Evolutionary conservation across 35 echinoderm and acorn worm species (phyloP).

Genomic region (Chiridota heheva): DNA sequence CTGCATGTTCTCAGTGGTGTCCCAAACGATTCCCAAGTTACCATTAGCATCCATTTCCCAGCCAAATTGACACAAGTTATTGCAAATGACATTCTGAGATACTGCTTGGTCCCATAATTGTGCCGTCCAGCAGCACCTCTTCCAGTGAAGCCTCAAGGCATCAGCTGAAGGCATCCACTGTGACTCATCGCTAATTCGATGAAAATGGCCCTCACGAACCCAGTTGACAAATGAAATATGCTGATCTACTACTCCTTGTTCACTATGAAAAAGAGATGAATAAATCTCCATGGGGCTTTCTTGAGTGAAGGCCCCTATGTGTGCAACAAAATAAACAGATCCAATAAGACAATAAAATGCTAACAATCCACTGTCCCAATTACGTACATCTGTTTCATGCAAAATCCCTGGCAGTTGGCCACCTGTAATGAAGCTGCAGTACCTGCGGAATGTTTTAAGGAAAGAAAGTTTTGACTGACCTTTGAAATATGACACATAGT

Average conservation of each 20-base stretch:
- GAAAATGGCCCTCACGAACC: constrained; percentile 2
- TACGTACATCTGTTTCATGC: background rate
- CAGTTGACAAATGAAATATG: constrained; percentile 12
- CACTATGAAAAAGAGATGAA: background rate
- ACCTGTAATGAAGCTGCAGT: constrained; percentile 42
- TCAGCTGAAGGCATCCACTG: constrained; percentile 6
- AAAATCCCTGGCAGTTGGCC: background rate
- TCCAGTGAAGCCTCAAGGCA: background rate
- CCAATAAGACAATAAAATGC: constrained; percentile 67
- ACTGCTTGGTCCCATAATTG: no score
- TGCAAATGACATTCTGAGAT: no score
- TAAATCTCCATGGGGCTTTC: constrained; percentile 57
- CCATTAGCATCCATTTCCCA: no score
- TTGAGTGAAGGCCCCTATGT: constrained; percentile 29
- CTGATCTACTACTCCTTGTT: constrained; percentile 7
- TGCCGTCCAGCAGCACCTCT: constrained; percentile 7
- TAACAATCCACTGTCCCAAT: constrained; percentile 41
- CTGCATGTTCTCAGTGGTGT: no score
- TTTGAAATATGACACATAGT: constrained; percentile 67
- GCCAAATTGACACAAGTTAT: no score
- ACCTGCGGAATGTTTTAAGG: constrained; percentile 47
- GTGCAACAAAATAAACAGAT: constrained; percentile 54
- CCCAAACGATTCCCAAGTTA: no score
- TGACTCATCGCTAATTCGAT: constrained; percentile 10
- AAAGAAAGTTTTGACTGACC: constrained; percentile 37